Conservation (phyloP, 1,140 invertebrate species). For the Schlechtendalia chinensis region DNA sequence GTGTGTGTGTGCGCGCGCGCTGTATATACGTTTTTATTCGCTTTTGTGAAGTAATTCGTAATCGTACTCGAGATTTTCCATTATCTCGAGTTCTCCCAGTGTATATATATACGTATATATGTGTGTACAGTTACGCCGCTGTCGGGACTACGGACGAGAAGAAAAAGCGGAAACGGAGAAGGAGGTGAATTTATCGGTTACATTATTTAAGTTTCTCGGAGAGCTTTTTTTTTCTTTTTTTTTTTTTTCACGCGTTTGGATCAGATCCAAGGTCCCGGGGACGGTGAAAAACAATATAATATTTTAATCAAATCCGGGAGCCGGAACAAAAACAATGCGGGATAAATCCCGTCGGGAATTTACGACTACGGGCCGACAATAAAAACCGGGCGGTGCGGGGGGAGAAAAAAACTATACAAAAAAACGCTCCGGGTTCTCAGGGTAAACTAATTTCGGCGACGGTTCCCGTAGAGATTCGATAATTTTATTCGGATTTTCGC, state of each 20-base stretch:
- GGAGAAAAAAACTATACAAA: too few species aligned
- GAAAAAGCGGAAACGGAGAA: neutral
- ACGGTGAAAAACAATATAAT: constrained; percentile 50
- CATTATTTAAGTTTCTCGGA: constrained; percentile 32
- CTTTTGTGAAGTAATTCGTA: constrained; percentile 12
- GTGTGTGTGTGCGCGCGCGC: too few species aligned
- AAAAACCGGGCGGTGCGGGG: constrained; percentile 38
- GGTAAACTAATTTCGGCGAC: constrained; percentile 13
- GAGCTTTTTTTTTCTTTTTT: constrained; percentile 29
- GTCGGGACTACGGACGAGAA: neutral
- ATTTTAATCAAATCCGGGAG: constrained; percentile 48
- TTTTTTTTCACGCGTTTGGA: constrained; percentile 31
- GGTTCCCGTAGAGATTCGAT: neutral
- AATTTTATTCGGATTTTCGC: constrained; percentile 8
- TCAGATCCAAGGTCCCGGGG: constrained; percentile 29
- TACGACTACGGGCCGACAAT: constrained; percentile 42
- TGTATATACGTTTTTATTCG: neutral
- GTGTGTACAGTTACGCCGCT: neutral
- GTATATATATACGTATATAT: too few species aligned
- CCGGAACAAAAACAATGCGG: constrained; percentile 42
- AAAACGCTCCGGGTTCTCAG: constrained; percentile 15
- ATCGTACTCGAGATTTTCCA: constrained; percentile 21
- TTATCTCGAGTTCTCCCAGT: neutral
- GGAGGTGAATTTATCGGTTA: constrained; percentile 43
- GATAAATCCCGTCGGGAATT: constrained; percentile 47